Evolutionary conservation across 2,888 invertebrate genomes (phyloP), one percentile per base, ranked within the genome.

Genomic region (Ametastegia equiseti): DNA sequence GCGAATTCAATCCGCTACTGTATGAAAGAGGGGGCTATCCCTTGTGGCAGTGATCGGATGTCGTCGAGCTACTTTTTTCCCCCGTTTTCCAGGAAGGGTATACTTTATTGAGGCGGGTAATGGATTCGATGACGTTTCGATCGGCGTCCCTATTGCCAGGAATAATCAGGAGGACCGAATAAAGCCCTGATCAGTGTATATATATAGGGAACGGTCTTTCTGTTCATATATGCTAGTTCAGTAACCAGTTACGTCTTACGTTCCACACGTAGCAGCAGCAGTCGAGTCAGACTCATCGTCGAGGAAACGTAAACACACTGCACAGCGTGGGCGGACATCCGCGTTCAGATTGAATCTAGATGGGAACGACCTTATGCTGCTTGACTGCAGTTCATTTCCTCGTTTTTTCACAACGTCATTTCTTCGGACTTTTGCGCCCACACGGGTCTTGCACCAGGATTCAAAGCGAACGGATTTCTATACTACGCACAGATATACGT

Each of bases 291-390:
- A 15, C 65, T 67, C 36, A 23, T n/a, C n/a, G n/a, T n/a, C n/a
- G n/a, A 54, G 33, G 23, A 75, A 75, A 75, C 36, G 75, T 75
- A 75, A 75, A 75, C 75, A 75, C 1, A 36, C 15, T 67, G 67
- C 19, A 36, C n/a, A 30, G 75, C 19, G 75, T 75, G 75, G 75
- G 75, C 54, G 75, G 75, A 71, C 71, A 71, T 71, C 71, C 71
- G 71, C 71, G 71, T 71, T 47, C 27, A 75, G 75, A 75, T 75
- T 75, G 75, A 75, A 75, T 75, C 54, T 75, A 36, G 75, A 75
- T 75, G 75, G 75, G n/a, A 75, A 75, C 75, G 75, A 75, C 75
- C 75, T 42, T 33, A 47, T 27, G 19, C n/a, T 36, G 30, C 45
- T 54, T 19, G 54, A 75, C 33, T 30, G 45, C 47, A 27, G 75